Conservation (phyloP, 1,140 invertebrate species). For the Hycleus phaleratus region DNA sequence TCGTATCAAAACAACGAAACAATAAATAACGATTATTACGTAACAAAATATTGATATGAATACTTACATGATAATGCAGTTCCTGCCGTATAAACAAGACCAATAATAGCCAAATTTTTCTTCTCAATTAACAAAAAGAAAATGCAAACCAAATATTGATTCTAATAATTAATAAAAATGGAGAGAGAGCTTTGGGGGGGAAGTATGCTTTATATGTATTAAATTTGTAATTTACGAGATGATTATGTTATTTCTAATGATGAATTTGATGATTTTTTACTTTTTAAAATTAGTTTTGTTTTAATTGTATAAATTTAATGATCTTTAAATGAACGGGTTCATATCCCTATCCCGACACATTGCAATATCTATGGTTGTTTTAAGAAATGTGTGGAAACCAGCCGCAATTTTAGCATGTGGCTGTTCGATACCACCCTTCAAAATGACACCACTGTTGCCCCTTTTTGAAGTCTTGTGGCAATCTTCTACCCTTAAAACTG, state of each 20-base stretch:
- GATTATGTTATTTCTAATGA: neutral
- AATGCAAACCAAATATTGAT: no score
- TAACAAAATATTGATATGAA: no score
- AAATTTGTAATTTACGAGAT: neutral
- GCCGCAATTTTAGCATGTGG: conserved; percentile 76
- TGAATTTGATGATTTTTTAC: neutral
- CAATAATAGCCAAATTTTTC: no score
- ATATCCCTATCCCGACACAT: conserved; percentile 74
- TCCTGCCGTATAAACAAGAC: no score
- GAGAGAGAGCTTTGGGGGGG: neutral
- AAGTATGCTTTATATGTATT: neutral
- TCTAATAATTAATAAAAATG: neutral
- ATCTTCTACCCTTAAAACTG: no score
- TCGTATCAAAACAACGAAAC: no score
- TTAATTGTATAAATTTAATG: neutral
- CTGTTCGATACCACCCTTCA: conserved; percentile 9
- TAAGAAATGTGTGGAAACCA: conserved; percentile 77
- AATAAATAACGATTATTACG: no score
- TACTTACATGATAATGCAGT: no score
- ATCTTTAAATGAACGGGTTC: conserved; percentile 46
- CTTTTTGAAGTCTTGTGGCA: no score
- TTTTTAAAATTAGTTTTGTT: no score
- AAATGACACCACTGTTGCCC: no score
- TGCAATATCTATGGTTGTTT: conserved; percentile 69
- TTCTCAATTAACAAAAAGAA: no score